Base-by-base conservation (phyloP, 2,888 invertebrate species). In the Tiphia femorata region DNA sequence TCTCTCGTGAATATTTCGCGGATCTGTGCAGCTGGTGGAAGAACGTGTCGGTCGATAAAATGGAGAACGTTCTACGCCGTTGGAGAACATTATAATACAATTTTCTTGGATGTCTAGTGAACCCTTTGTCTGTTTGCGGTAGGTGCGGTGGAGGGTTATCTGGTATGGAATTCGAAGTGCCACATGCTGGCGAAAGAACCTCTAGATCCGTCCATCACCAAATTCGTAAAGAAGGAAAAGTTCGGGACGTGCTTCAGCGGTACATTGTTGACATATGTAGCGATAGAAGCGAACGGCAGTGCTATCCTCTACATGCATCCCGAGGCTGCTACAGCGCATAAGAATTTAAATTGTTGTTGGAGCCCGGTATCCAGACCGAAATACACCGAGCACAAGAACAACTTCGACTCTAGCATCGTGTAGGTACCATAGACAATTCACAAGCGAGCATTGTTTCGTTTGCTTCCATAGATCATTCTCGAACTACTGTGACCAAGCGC, bases 111-210 rank as follows among this genome's bases (percentile, higher is more conserved):
- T 25, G 25, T 42, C 8, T 25, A n/a, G n/a, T n/a, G n/a, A n/a
- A n/a, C n/a, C n/a, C n/a, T n/a, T n/a, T n/a, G n/a, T n/a, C 48
- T 55, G 7, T 64, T n/a, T n/a, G n/a, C n/a, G n/a, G n/a, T n/a
- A 81, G 80, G 69, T 38, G 29, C 60, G 10, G 70, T 77, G 27
- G 76, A 82, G 33, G 84, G 85, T 3, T 88, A 85, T 68, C 75
- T 88, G 52, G 86, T 88, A 2, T 86, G 87, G 84, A 90, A 87
- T 73, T 84, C 88, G 30, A 87, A 86, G 73, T 91, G 91, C 72
- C 87, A 86, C 73, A 90, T 91, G 76, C 85, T 87, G 3, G 74
- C 78, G 23, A 77, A 76, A 54, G 62, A 80, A 12, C 87, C 89
- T 59, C 69, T 89, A 54, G 86, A 90, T 74, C 86, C 89, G 3